Evolutionary conservation across 2,113 vertebrate species (phyloP), one percentile per base, ranked within the genome.

Genomic region (Macrotis lagotis): DNA sequence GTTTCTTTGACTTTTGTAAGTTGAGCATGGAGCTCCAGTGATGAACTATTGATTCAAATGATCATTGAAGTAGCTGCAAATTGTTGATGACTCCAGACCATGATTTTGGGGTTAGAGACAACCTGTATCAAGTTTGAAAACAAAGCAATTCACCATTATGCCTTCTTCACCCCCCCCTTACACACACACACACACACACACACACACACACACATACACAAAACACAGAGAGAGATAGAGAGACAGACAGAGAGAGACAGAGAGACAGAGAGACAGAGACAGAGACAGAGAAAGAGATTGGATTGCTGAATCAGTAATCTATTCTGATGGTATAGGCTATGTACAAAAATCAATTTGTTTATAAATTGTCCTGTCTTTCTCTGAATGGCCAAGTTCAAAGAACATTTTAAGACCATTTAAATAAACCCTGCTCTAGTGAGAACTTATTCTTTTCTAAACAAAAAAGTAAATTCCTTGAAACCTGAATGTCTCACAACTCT

Each of bases 341-440:
- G 9, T 19, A 16, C n/a, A 44, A 91, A 93, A 96, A 83, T 74
- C 48, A 90, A 8, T 92, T 50, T n/a, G 74, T 91, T 89, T 91
- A 37, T 52, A 89, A 49, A 95, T 25, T 91, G 16, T 11, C 2
- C n/a, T 94, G 14, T 94, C 91, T 91, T 48, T 53, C 52, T 74
- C 31, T 37, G 25, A 48, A 19, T n/a, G 37, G 25, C 11, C 28
- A 47, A 7, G 28, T 51, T 55, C 83, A 48, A 53, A 83, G 16
- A 44, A n/a, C 22, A 47, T 51, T 3, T 49, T 83, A 16, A 83
- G 7, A 8, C 16, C 66, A 83, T 44, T 49, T 28, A 90, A 90
- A 91, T 66, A 8, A 83, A 44, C 14, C 1, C n/a, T 94, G 48
- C 52, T 94, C 59, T 83, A 44, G 66, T 83, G 66, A 83, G 66